phyloP scores from a whole-genome alignment of 2,113 vertebrate genomes.

The Malaclemys terrapin region DNA sequence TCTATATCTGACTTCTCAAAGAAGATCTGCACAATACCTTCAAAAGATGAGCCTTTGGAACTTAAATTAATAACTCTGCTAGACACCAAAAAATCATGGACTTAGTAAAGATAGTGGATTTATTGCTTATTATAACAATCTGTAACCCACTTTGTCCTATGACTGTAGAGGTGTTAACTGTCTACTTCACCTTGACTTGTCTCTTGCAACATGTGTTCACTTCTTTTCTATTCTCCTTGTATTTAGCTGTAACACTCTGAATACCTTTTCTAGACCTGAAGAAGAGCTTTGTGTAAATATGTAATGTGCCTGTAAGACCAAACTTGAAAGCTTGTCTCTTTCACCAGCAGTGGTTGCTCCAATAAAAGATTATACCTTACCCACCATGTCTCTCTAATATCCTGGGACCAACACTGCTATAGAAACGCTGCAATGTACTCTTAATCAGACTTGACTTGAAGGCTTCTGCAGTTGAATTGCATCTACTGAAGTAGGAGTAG shows the following conservation, averaged over 20 bases:
- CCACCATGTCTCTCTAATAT: neutral
- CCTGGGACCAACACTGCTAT: neutral
- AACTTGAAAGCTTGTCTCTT: neutral
- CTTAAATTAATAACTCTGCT: neutral
- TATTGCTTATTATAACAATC: neutral
- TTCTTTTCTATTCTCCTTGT: neutral
- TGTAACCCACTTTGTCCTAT: neutral
- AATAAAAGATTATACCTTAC: neutral
- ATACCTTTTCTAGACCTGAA: neutral
- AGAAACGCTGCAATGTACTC: neutral
- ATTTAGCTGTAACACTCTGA: neutral
- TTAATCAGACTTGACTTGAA: neutral
- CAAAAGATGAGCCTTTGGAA: neutral
- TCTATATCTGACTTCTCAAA: neutral
- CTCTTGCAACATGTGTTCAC: neutral
- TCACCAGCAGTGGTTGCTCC: neutral
- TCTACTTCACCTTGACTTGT: neutral
- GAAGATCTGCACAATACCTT: neutral
- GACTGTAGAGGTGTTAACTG: neutral
- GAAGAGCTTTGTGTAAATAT: neutral
- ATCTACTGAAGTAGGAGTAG: neutral
- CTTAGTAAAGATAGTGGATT: neutral
- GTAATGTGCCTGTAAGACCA: no score
- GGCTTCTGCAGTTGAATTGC: neutral
- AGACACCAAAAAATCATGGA: neutral